Conservation (phyloP, 2,888 invertebrate species). For the Mesochorus sp. region DNA sequence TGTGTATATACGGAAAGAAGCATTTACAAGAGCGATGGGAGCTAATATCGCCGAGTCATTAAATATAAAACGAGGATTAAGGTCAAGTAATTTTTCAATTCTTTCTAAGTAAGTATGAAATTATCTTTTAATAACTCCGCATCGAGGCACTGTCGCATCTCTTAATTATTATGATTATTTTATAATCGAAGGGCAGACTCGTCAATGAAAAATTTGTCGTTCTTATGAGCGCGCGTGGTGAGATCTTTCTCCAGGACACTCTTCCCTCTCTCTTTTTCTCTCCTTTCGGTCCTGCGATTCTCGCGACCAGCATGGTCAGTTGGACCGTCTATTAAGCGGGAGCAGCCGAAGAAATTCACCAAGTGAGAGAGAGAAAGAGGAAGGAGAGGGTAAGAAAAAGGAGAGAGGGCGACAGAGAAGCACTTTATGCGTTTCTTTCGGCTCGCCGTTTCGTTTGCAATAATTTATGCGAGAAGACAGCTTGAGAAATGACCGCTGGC, state of each 20-base stretch:
- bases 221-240: conserved; percentile 8
- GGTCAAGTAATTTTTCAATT: conserved; percentile 36
- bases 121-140: conserved; percentile 12
- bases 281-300: conserved; percentile 14
- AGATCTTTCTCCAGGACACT: conserved; percentile 35
- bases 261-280: not conserved
- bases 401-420: conserved; percentile 61
- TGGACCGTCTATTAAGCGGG: conserved; percentile 56
- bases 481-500: conserved; percentile 80
- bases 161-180: conserved; percentile 22
- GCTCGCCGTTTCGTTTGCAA: conserved; percentile 79
- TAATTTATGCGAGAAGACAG: conserved; percentile 80
- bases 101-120: too few species aligned
- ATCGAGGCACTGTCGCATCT: not conserved
- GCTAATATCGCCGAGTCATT: conserved; percentile 38
- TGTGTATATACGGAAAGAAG: not conserved
- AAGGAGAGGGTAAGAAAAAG: conserved; percentile 50
- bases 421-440: conserved; percentile 79
- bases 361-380: conserved; percentile 41
- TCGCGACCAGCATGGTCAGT: conserved; percentile 14
- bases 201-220: conserved; percentile 59
- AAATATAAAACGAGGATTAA: conserved; percentile 34
- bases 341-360: conserved; percentile 47
- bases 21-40: not conserved
- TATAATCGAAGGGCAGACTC: conserved; percentile 31